These are phyloP conservation scores for Drosophila parvula DNA, from an alignment of 1,140 invertebrate species.

Conservation along the genomic window DNA sequence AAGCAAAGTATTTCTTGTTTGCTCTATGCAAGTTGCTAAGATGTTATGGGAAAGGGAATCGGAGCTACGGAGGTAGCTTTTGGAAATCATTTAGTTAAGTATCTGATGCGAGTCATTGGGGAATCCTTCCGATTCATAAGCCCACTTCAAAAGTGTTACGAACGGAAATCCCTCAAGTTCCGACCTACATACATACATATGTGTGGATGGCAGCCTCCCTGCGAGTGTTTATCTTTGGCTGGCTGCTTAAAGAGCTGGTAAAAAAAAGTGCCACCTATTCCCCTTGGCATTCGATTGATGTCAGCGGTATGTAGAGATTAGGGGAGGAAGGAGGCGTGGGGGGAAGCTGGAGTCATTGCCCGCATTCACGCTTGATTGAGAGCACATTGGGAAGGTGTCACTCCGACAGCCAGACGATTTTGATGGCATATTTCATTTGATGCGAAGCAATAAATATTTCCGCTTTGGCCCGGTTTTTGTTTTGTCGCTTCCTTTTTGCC, in stretches of 20 bases:
- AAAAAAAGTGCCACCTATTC: conserved; percentile 45
- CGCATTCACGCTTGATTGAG: conserved; percentile 74
- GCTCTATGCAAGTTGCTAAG: no score
- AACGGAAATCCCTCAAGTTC: conserved; percentile 18
- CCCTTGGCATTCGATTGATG: conserved; percentile 68
- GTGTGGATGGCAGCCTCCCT: conserved; percentile 1
- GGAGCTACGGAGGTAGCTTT: not conserved
- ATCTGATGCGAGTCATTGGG: conserved; percentile 1
- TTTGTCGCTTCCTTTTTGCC: conserved; percentile 41
- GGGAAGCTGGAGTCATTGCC: conserved; percentile 32
- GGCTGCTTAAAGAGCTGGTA: conserved; percentile 45
- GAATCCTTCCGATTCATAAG: conserved; percentile 29
- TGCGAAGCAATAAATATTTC: conserved; percentile 77
- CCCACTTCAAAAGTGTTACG: conserved; percentile 20
- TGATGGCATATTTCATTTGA: conserved; percentile 78
- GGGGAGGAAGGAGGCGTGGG: not conserved
- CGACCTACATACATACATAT: conserved; percentile 28
- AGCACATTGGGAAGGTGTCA: conserved; percentile 71
- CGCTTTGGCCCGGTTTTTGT: conserved; percentile 30
- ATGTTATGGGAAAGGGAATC: no score
- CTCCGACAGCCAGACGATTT: conserved; percentile 70
- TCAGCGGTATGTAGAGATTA: conserved; percentile 36
- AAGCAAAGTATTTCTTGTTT: not conserved
- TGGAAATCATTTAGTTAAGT: conserved; percentile 33
- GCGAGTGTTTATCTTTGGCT: conserved; percentile 41